Evolutionary conservation across 1,140 invertebrate species (phyloP), one percentile per base, ranked within the genome.

Genomic region (Pogonomyrmex barbatus): DNA sequence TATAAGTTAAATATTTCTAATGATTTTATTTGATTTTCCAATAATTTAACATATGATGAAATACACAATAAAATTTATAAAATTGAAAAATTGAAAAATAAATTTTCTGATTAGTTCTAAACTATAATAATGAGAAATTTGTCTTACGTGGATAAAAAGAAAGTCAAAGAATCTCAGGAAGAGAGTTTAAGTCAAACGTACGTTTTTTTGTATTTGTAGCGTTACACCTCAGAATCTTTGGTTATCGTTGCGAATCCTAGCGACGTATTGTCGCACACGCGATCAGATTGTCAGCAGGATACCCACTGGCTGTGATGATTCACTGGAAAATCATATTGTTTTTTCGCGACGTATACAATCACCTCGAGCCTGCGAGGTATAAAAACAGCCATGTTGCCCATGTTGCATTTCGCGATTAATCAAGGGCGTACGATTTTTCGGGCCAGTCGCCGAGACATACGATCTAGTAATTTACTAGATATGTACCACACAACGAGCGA

Each of bases 321-420:
- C 56, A 90, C 36, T 78, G 9, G 14, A 60, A 14, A 30, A 82
- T 56, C 63, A 88, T 42, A 30, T 6, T 54, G 60, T 54, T 56
- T 84, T 73, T 63, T 67, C 60, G 58, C 52, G 39, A 70, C 45
- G 33, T 65, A 67, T 87, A 73, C 63, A 85, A n/a, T 58, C 87
- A 90, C 79, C 68, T 60, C 54, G 17, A 76, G 9, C 17, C 63
- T 54, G 60, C 10, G 2, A 62, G 17, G 42, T 39, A 86, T 47
- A n/a, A 62, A 70, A 85, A 17, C 42, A 36, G 39, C 89, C 89
- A 90, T 88, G n/a, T 86, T 88, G 42, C 4, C 12, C 12, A 30
- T 56, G 60, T 63, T 78, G 42, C 30, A 77, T 17, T 9, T 36
- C 45, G 0, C 8, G 88, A 75, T 58, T 10, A 24, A 24, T 14